Evolutionary conservation across 1,140 invertebrate genomes (phyloP).

Genomic region (Nomia melanderi): DNA sequence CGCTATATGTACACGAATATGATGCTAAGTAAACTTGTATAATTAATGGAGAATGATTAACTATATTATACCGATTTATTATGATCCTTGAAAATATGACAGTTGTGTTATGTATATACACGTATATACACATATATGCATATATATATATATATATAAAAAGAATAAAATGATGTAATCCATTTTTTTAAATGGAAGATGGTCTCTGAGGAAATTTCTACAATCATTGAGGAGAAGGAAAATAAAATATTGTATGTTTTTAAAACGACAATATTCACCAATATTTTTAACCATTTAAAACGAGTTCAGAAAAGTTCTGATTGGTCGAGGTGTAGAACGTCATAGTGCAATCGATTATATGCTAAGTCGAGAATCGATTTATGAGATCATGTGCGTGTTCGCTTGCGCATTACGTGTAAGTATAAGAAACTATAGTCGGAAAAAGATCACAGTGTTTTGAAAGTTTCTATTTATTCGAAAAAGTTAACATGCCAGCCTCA

Average conservation of each 20-base stretch:
- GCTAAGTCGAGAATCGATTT: slow-evolving; percentile 23
- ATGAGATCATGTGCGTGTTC: neutral
- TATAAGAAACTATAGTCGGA: neutral
- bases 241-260: slow-evolving; percentile 42
- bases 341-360: slow-evolving; percentile 16
- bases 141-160: slow-evolving; percentile 68
- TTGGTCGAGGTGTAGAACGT: slow-evolving; percentile 13
- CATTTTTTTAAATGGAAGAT: slow-evolving; percentile 63
- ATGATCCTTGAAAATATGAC: slow-evolving; percentile 58
- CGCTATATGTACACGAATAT: slow-evolving; percentile 60
- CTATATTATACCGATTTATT: slow-evolving; percentile 58
- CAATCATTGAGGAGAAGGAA: neutral
- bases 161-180: slow-evolving; percentile 65
- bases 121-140: slow-evolving; percentile 67
- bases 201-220: slow-evolving; percentile 25
- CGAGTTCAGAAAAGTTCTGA: neutral
- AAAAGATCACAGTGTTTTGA: neutral
- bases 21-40: slow-evolving; percentile 67
- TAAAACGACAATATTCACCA: neutral
- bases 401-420: neutral
- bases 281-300: slow-evolving; percentile 8
- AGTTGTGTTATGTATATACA: slow-evolving; percentile 72
- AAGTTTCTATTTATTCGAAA: slow-evolving; percentile 8
- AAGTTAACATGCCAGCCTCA: slow-evolving; percentile 60
- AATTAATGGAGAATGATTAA: slow-evolving; percentile 66